A percentile compares a stretch with the other conserved stretches of the same genome.
phyloP scores from a whole-genome alignment of 1,140 invertebrate genomes.

The Drosophila arawakana region DNA sequence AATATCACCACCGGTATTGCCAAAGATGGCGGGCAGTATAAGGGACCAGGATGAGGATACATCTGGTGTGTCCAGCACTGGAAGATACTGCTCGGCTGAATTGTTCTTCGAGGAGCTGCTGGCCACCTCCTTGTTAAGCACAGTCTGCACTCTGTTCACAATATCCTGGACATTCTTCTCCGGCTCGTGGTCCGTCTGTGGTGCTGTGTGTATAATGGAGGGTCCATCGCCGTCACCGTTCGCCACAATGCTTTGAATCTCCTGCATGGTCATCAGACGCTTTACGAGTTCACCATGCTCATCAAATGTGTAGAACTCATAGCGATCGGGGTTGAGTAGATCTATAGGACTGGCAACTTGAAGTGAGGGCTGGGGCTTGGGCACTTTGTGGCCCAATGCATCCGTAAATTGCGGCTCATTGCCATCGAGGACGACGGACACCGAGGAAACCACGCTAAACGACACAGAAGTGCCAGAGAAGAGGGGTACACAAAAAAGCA shows the following conservation, averaged over 20 bases:
- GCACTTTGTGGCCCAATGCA: slow-evolving; percentile 87
- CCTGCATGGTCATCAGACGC: slow-evolving; percentile 91
- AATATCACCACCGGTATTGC: slow-evolving; percentile 88
- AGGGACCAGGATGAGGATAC: slow-evolving; percentile 91
- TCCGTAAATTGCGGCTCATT: slow-evolving; percentile 87
- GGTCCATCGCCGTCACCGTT: slow-evolving; percentile 89
- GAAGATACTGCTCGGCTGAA: slow-evolving; percentile 83
- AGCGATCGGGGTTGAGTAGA: slow-evolving; percentile 90
- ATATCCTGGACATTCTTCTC: slow-evolving; percentile 91
- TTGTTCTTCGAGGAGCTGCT: slow-evolving; percentile 86
- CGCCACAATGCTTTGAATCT: slow-evolving; percentile 93
- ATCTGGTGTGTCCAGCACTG: slow-evolving; percentile 88
- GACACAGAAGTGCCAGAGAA: slow-evolving; percentile 1
- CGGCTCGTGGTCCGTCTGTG: slow-evolving; percentile 85
- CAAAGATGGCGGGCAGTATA: slow-evolving; percentile 91
- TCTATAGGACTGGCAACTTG: slow-evolving; percentile 90
- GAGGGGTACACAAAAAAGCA: slow-evolving; percentile 3
- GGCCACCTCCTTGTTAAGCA: slow-evolving; percentile 91
- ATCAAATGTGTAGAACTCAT: slow-evolving; percentile 94
- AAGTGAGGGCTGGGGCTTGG: slow-evolving; percentile 85
- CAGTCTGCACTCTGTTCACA: slow-evolving; percentile 92
- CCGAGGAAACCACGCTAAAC: slow-evolving; percentile 87
- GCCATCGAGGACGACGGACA: slow-evolving; percentile 87
- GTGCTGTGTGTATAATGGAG: slow-evolving; percentile 85
- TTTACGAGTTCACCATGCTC: slow-evolving; percentile 92